phyloP scores from a whole-genome alignment of 2,113 vertebrate genomes.

The Paramormyrops kingsleyae region DNA sequence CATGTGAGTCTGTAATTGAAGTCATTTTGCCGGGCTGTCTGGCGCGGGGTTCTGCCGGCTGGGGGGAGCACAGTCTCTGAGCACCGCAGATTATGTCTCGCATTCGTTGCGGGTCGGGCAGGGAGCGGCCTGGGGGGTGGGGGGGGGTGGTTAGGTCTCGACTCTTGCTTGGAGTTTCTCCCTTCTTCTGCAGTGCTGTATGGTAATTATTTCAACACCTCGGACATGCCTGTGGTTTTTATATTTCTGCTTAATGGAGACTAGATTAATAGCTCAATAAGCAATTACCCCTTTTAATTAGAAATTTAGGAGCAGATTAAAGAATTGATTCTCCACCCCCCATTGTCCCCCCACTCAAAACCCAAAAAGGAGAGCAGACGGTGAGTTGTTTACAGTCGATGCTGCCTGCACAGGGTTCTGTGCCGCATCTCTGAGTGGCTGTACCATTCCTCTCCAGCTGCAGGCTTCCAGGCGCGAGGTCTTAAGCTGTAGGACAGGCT shows the following conservation, averaged over 20 bases:
- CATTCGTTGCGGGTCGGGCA: slow-evolving; percentile 30
- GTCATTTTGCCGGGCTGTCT: slow-evolving; percentile 29
- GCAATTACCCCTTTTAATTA: slow-evolving; percentile 30
- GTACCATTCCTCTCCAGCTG: neutral
- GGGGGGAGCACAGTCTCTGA: slow-evolving; percentile 29
- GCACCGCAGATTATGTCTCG: slow-evolving; percentile 41
- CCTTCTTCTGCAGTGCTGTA: neutral
- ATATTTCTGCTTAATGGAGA: slow-evolving; percentile 7
- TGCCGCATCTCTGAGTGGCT: neutral
- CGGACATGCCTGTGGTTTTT: slow-evolving; percentile 7
- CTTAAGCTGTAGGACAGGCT: neutral
- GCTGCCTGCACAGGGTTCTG: neutral
- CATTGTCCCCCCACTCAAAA: neutral
- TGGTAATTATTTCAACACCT: slow-evolving; percentile 1
- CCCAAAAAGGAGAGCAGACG: slow-evolving; percentile 14
- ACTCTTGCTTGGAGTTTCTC: neutral
- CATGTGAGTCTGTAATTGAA: slow-evolving; percentile 20
- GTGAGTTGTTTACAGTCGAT: slow-evolving; percentile 18
- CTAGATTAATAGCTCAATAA: slow-evolving; percentile 26
- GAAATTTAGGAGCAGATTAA: slow-evolving; percentile 28
- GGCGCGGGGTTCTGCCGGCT: slow-evolving; percentile 14
- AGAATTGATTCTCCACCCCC: slow-evolving; percentile 24
- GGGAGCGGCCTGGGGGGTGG: slow-evolving; percentile 31
- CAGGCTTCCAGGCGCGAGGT: neutral
- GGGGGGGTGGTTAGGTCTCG: slow-evolving; percentile 10